Base-by-base conservation (phyloP, 53 echinoderm and acorn worm genomes). In the Echinometra lucunter region DNA sequence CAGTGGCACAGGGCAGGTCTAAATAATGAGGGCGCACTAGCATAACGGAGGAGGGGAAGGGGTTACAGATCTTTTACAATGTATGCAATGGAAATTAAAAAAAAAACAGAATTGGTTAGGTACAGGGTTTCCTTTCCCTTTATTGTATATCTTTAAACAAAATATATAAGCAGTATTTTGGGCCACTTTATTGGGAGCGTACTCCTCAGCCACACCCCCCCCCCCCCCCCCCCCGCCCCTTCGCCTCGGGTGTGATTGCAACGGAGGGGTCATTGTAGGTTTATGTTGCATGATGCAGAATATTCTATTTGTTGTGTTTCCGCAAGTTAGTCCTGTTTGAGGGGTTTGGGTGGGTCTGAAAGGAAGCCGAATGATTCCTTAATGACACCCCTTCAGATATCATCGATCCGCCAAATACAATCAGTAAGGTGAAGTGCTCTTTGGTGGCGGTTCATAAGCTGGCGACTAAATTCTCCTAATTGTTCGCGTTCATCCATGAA, bases 401-500 rank as follows among this genome's bases (percentile, higher is more conserved):
- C 23, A 89, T 89, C 58, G 89, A 89, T 89, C 25, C 12, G 16
- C 16, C n/a, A 25, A 28, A 49, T 19, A 28, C 47, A 47, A 85
- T 11, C 3, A 13, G 23, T 10, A 25, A n/a, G 27, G 47, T 45
- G 25, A 21, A 81, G 44, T 49, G 28, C 17, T 49, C n/a, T n/a
- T 35, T 85, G 11, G 30, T 12, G 85, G 19, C 45, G 21, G 85
- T 27, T 49, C 23, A 6, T 89, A 63, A 89, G 58, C 63, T 58
- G 37, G 89, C 58, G 89, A 60, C 60, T 89, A 89, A 89, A 89
- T 58, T 37, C 38, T 45, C 45, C n/a, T 91, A 70, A 91, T 91
- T 91, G 91, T 91, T 69, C 15, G 37, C 45, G 66, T 21, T 91
- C 70, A 91, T 40, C 72, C 69, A 47, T 91, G 91, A 91, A 91